Base-by-base conservation (phyloP, 2,797 vertebrate species). In the Syngnathus acus region DNA sequence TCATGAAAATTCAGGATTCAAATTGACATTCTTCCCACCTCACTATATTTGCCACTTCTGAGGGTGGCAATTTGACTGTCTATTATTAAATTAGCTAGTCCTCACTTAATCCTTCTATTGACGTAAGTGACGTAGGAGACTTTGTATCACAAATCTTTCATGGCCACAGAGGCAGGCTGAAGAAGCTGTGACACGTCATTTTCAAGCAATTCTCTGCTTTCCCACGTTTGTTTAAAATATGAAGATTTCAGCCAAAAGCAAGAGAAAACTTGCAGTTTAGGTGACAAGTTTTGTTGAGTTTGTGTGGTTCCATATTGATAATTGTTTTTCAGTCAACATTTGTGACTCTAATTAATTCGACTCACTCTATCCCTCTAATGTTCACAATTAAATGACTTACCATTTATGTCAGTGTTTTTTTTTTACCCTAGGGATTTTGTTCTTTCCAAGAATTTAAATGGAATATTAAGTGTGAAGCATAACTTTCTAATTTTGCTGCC, bases 401-500 rank as follows among this genome's bases (percentile, higher is more conserved):
- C 7, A 60, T 5, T 40, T 40, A 40, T n/a, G 19, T 40, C 19
- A 60, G 58, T 60, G 38, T 40, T 40, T 40, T 60, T 60, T n/a
- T 53, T n/a, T 8, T 6, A 16, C 16, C 9, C 8, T 14, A 6
- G 17, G 21, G n/a, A 5, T 23, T 16, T 45, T 45, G 5, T 45
- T 62, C 60, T 23, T 62, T 45, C 42, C 10, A 45, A 62, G 21
- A 23, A 7, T 45, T 13, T 9, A 62, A 62, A 62, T 45, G 6
- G 9, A 19, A 38, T 5, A 8, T 23, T 9, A 38, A 42, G 10
- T 39, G 48, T 21, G 68, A 65, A 70, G 23, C 26, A 5, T 47
- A 69, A 58, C 64, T 68, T 68, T 72, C 75, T 70, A 72, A 73
- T 68, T 68, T 23, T 40, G 26, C 61, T 40, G 58, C 58, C 64